Percentiles rank a stretch among this genome's conserved stretches.
These are phyloP conservation scores for Brienomyrus longianalis DNA, from an alignment of 2,113 vertebrate species.

Conservation along the genomic window DNA sequence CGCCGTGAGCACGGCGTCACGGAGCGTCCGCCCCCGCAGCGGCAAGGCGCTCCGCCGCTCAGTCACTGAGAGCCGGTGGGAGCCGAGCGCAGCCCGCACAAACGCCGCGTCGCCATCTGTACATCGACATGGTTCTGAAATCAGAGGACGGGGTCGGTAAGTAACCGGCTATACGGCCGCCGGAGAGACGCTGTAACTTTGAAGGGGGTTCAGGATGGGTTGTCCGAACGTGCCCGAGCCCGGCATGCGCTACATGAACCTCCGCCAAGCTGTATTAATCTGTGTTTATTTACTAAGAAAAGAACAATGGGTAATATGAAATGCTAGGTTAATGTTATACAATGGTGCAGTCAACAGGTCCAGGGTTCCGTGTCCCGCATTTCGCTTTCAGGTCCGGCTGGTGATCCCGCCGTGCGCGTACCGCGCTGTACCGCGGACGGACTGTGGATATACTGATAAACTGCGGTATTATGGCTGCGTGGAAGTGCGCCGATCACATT, in stretches of 20 bases:
- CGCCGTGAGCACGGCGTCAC: neutral
- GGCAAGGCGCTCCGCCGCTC: neutral
- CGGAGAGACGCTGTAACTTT: neutral
- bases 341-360: neutral
- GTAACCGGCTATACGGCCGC: neutral
- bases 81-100: neutral
- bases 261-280: neutral
- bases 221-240: neutral
- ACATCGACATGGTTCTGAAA: slow-evolving; percentile 12
- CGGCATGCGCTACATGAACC: neutral
- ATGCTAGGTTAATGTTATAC: neutral
- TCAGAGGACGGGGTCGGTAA: slow-evolving; percentile 24
- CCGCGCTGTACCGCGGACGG: neutral
- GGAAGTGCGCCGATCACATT: neutral
- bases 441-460: neutral
- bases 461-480: neutral
- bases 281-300: neutral
- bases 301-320: neutral
- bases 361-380: neutral
- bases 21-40: neutral
- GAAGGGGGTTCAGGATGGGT: neutral
- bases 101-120: neutral
- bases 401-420: neutral
- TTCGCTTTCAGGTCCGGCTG: neutral
- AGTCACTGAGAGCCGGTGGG: neutral